Base-by-base conservation (phyloP, 2,888 invertebrate genomes). In the Pandemis cinnamomeana region DNA sequence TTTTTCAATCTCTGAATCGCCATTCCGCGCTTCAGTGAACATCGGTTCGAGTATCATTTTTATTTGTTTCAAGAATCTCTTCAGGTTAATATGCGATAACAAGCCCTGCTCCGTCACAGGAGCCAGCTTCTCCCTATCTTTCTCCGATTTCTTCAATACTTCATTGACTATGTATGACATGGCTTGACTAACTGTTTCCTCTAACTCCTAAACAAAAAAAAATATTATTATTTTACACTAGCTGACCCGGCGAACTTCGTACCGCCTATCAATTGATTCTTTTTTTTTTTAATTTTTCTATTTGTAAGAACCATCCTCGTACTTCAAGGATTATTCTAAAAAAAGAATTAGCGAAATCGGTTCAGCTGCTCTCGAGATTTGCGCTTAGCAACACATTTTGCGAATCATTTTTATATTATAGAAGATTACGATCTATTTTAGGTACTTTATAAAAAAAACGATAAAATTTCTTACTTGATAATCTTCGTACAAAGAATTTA, bases 171-270 rank as follows among this genome's bases (percentile, higher is more conserved):
- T 90, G 82, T 96, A 96, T 13, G 95, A 95, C 61, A 97, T 86
- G 0, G 95, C 95, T 75, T 96, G 95, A 79, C 97, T 96, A 1
- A 96, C 95, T 4, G 96, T 94, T 87, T 97, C 97, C 86, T 97
- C 97, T 97, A 97, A 97, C 82, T 96, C 96, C 97, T 97, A 82
- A 67, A 88, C 86, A 71, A 46, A 44, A 15, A 5, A 13, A 11
- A 7, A 41, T 2, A 55, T 11, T 0, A 20, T n/a, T 13, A 36
- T 53, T 13, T 48, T 48, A 46, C 2, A 46, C n/a, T n/a, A n/a
- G n/a, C n/a, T n/a, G n/a, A n/a, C n/a, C n/a, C n/a, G n/a, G n/a
- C n/a, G n/a, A n/a, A n/a, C n/a, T n/a, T n/a, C n/a, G n/a, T n/a
- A n/a, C n/a, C n/a, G n/a, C n/a, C n/a, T n/a, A n/a, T n/a, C n/a